A percentile compares a stretch with the other conserved stretches of the same genome.
Conservation (phyloP, 2,113 vertebrate species). For the Cavia porcellus region DNA sequence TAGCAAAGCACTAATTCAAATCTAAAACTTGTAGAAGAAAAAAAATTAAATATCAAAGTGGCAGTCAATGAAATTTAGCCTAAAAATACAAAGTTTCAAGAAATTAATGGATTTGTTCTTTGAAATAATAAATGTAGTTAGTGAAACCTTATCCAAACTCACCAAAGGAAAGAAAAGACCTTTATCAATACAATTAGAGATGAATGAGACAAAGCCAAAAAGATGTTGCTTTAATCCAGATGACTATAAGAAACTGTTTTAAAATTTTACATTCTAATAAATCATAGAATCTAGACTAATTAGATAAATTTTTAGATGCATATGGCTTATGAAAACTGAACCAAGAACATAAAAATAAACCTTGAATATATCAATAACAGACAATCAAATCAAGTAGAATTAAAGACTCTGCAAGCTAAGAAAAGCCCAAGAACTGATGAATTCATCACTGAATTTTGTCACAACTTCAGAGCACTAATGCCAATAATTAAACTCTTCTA, state of each 20-base stretch:
- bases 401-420: neutral
- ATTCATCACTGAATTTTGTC: neutral
- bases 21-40: neutral
- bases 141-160: neutral
- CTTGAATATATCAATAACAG: neutral
- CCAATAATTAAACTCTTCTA: neutral
- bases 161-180: neutral
- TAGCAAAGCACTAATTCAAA: neutral
- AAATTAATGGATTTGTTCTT: neutral
- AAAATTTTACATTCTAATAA: neutral
- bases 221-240: neutral
- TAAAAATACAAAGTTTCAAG: neutral
- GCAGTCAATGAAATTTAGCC: neutral
- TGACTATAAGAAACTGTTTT: neutral
- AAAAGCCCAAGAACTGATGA: neutral
- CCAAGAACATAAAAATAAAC: neutral
- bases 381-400: neutral
- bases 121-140: neutral
- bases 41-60: neutral
- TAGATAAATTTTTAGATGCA: neutral
- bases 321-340: neutral
- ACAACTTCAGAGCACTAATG: neutral
- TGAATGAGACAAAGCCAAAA: neutral
- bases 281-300: neutral
- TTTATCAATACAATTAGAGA: neutral